Base-by-base conservation (phyloP, 1,140 invertebrate genomes). In the Xylocopa sonorina region DNA sequence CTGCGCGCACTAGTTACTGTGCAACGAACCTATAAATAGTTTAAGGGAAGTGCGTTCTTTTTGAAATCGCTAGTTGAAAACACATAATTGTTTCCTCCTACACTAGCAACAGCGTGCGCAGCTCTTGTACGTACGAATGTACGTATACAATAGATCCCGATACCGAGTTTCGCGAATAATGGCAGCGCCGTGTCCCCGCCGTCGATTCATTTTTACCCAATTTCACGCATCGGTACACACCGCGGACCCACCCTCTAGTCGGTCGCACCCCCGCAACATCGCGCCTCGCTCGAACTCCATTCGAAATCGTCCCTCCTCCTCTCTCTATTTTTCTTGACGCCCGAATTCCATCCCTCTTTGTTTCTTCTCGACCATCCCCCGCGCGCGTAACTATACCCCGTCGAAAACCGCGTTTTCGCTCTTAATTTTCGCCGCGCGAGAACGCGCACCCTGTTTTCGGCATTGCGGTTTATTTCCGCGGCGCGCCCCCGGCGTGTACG, bases 141-240 rank as follows among this genome's bases (percentile, higher is more conserved):
- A n/a, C n/a, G n/a, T n/a, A n/a, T n/a, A n/a, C n/a, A n/a, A 29
- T 67, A 63, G 38, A 46, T 64, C 55, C 58, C 18, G 77, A 55
- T 78, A 64, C 77, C 18, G 58, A 63, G 58, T 76, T 74, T 80
- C 63, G 55, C 34, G 55, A 76, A 76, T 80, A 76, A 80, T 80
- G 73, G 53, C 78, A 55, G 84, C 32, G 46, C 48, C 71, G 66
- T 41, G 77, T 75, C 55, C n/a, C 62, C 51, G 66, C 14, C 60
- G 72, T 66, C 60, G 75, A 68, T 82, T 84, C 83, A 87, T 89
- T 84, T 87, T 85, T 84, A 81, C 69, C 80, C 80, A 88, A 87
- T 88, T 88, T 88, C 86, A 87, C 84, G 85, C 80, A 79, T 81
- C 78, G 85, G 77, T 87, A 80, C 82, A 80, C 82, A 80, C 80